Evolutionary conservation across 2,888 invertebrate species (phyloP).

Genomic region (Tipula unca): DNA sequence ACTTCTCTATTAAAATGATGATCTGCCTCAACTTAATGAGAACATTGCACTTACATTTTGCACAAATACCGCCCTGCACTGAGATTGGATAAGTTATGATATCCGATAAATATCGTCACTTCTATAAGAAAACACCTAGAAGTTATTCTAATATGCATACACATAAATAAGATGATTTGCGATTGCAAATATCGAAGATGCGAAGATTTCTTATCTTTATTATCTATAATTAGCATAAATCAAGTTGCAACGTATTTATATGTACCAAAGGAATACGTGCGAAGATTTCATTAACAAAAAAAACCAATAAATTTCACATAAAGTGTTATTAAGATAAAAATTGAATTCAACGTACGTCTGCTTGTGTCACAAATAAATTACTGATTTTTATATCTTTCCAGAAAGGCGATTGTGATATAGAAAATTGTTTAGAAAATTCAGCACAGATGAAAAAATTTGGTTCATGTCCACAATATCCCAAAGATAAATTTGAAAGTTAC

Average conservation of each 20-base stretch:
- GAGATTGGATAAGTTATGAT: background rate
- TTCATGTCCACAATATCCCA: slow-evolving; percentile 32
- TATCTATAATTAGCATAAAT: background rate
- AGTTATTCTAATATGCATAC: background rate
- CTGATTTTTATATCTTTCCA: background rate
- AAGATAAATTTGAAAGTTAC: slow-evolving; percentile 28
- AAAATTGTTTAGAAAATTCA: slow-evolving; percentile 16
- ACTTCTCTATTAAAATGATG: background rate
- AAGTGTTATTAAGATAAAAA: background rate
- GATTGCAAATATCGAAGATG: too few species aligned
- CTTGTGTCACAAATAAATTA: background rate
- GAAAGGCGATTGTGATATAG: background rate
- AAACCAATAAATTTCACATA: background rate
- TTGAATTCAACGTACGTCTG: background rate
- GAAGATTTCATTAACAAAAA: background rate
- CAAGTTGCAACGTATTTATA: background rate
- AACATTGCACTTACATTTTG: background rate
- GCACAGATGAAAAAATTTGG: slow-evolving; percentile 31
- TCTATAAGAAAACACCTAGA: background rate
- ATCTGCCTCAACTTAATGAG: background rate
- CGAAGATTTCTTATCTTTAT: background rate
- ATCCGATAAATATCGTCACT: background rate
- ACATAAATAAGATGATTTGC: too few species aligned
- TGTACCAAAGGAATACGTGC: too few species aligned
- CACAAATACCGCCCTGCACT: background rate